Percentiles rank a stretch among this genome's conserved stretches.
phyloP scores from a whole-genome alignment of 1,140 invertebrate species.

The Sweltsa coloradensis region DNA sequence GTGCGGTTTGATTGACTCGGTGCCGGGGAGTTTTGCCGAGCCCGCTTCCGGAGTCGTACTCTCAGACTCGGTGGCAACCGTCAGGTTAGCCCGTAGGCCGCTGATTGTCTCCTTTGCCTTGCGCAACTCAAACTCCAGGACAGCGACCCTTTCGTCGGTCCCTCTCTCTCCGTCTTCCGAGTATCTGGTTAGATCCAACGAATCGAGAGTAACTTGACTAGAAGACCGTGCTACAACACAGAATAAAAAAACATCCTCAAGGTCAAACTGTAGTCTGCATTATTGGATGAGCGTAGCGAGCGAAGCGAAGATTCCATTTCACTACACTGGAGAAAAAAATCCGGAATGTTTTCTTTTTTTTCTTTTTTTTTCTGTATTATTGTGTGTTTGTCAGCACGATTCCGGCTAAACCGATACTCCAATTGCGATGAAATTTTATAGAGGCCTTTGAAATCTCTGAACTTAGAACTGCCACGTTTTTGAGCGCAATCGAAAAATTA shows the following conservation, averaged over 20 bases:
- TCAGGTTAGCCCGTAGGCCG: constrained; percentile 67
- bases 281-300: too few relatives aligned
- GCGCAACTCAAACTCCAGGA: constrained; percentile 78
- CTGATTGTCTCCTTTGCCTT: constrained; percentile 81
- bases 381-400: too few relatives aligned
- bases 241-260: constrained; percentile 17
- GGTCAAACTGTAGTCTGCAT: too few relatives aligned
- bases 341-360: too few relatives aligned
- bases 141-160: constrained; percentile 64
- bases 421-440: too few relatives aligned
- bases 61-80: constrained; percentile 58
- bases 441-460: too few relatives aligned
- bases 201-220: constrained; percentile 82
- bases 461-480: too few relatives aligned
- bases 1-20: constrained; percentile 60
- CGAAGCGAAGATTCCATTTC: too few relatives aligned
- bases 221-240: constrained; percentile 60
- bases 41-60: constrained; percentile 41
- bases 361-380: too few relatives aligned
- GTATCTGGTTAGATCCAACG: constrained; percentile 71
- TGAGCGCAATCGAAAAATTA: too few relatives aligned
- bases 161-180: constrained; percentile 76
- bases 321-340: too few relatives aligned
- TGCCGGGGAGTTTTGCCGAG: constrained; percentile 28
- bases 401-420: too few relatives aligned